A percentile compares a stretch with the other conserved stretches of the same genome.
These are phyloP conservation scores for Hemiprocne comata DNA, from an alignment of 2,113 vertebrate genomes.

Conservation along the genomic window DNA sequence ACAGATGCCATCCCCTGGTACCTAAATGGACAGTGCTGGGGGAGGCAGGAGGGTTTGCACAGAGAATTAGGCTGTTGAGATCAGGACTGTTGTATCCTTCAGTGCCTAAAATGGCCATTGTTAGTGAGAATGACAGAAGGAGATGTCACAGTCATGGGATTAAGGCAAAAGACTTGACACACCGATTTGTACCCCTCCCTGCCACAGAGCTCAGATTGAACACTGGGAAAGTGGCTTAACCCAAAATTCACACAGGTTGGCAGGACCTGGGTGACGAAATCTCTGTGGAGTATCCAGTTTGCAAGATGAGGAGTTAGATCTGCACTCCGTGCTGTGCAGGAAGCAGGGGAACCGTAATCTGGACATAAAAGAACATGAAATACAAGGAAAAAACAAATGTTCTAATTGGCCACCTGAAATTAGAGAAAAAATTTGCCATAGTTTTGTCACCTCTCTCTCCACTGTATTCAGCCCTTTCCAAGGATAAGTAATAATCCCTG, in stretches of 20 bases:
- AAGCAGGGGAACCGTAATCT: neutral
- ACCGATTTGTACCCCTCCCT: neutral
- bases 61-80: neutral
- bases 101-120: neutral
- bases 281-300: neutral
- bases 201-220: neutral
- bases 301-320: neutral
- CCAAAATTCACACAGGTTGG: neutral
- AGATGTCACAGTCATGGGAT: neutral
- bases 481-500: neutral
- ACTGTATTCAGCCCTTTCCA: neutral
- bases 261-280: neutral
- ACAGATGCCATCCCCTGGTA: neutral
- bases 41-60: neutral
- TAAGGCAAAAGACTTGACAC: neutral
- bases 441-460: neutral
- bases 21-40: neutral
- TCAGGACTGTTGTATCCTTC: neutral
- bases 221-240: neutral
- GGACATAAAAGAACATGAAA: neutral
- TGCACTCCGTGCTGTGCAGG: no score
- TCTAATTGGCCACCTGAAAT: neutral
- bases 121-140: neutral
- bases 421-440: neutral
- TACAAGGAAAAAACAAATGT: neutral